Evolutionary conservation across 2,797 vertebrate species (phyloP), one percentile per base, ranked within the genome.

Genomic region (Rhabdophis nuchalis): DNA sequence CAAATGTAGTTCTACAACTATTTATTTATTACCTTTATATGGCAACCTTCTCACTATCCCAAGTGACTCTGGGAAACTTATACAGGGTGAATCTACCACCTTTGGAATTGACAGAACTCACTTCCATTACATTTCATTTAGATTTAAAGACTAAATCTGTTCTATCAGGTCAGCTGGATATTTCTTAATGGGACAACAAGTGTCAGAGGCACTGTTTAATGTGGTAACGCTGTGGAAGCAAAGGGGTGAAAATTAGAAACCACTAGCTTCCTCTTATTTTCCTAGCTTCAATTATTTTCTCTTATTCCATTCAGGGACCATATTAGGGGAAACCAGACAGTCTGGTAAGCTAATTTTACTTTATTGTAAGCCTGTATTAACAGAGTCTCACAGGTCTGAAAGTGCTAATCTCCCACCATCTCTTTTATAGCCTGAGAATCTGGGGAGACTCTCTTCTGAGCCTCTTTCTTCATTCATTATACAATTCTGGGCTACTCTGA

Each of bases 1-100:
- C 90, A 72, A 85, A 53, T 64, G 72, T 82, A 61, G 11, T 12
- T 89, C 87, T 72, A 64, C 90, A 93, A 87, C 87, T 93, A 86
- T 41, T 25, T 57, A 46, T 91, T 25, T 16, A 32, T 18, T 68
- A 68, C 6, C n/a, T 72, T 72, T 72, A 72, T 72, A 18, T 72
- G 64, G 18, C 64, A 72, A 68, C 7, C 3, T 9, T 72, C n/a
- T 72, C 64, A 72, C 64, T 36, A 72, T 36, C 64, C 64, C 32
- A 72, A 72, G n/a, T 72, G n/a, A 36, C 14, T 36, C 64, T 32
- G 29, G 61, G 13, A 29, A 68, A 68, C 13, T 32, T 68, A 36
- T 72, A 18, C 54, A 77, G 61, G 53, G 72, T 52, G 86, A 54
- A 89, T 93, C 54, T 36, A 46, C 46, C 16, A 82, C 18, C 61